phyloP scores from a whole-genome alignment of 2,113 vertebrate species.

The Seriola aureovittata region DNA sequence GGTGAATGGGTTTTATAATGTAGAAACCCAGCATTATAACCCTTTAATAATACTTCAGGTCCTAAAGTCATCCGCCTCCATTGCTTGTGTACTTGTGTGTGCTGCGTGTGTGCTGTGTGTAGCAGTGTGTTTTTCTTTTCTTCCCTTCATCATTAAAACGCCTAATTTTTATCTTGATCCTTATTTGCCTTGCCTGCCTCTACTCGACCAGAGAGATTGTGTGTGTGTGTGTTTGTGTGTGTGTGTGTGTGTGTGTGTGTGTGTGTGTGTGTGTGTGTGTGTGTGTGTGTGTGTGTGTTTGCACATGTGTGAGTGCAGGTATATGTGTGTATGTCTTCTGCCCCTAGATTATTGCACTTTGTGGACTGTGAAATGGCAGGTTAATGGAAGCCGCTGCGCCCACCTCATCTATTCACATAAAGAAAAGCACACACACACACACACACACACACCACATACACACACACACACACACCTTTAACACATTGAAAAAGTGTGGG shows the following conservation, averaged over 20 bases:
- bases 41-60: not conserved
- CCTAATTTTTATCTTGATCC: slow-evolving; percentile 11
- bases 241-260: not conserved
- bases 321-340: slow-evolving; percentile 8
- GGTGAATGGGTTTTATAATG: not conserved
- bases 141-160: slow-evolving; percentile 13
- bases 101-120: not conserved
- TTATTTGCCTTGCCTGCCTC: slow-evolving; percentile 24
- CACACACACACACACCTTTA: not conserved
- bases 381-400: slow-evolving; percentile 53
- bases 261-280: not conserved
- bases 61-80: not conserved
- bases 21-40: not conserved
- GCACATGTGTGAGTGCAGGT: not conserved
- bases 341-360: slow-evolving; percentile 64
- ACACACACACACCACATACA: not conserved
- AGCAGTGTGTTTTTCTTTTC: not conserved
- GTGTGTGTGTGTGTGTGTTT: slow-evolving; percentile 5
- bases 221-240: not conserved
- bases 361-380: slow-evolving; percentile 73
- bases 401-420: slow-evolving; percentile 51
- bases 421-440: slow-evolving; percentile 26
- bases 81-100: not conserved
- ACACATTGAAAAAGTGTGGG: slow-evolving; percentile 49
- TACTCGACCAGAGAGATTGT: not conserved